Percentiles rank a stretch among this genome's conserved stretches.
Conservation (phyloP, 2,888 invertebrate genomes). For the Orthosia incerta region DNA sequence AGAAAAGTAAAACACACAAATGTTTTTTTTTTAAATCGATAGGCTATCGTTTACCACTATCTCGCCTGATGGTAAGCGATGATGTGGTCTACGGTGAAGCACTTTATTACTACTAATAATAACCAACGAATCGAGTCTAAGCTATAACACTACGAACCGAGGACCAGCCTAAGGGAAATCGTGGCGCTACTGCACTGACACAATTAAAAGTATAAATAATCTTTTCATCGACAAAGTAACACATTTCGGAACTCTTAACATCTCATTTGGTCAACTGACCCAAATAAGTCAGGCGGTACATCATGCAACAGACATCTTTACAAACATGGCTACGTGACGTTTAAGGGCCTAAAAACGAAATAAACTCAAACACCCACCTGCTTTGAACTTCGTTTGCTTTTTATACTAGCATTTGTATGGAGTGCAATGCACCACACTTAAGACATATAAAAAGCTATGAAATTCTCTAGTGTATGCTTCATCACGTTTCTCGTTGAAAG, state of each 20-base stretch:
- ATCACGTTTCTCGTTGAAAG: slow-evolving; percentile 55
- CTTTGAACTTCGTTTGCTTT: slow-evolving; percentile 50
- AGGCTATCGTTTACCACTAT: too few relatives aligned
- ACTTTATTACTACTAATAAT: not conserved
- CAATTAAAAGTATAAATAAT: slow-evolving; percentile 31
- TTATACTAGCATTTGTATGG: slow-evolving; percentile 60
- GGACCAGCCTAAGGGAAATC: not conserved
- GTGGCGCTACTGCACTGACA: slow-evolving; percentile 10
- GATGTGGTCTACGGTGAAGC: too few relatives aligned
- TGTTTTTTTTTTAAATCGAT: not conserved
- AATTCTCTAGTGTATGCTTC: slow-evolving; percentile 42
- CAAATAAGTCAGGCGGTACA: slow-evolving; percentile 46
- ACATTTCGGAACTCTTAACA: slow-evolving; percentile 42
- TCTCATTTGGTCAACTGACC: slow-evolving; percentile 53
- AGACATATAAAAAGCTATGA: slow-evolving; percentile 51
- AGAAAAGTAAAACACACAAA: not conserved
- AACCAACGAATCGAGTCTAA: not conserved
- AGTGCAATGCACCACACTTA: slow-evolving; percentile 42
- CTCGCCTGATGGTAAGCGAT: too few relatives aligned
- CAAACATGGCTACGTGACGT: slow-evolving; percentile 59
- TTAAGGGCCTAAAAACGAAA: slow-evolving; percentile 52
- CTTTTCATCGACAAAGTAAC: slow-evolving; percentile 25
- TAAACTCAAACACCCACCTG: slow-evolving; percentile 58
- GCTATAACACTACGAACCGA: not conserved
- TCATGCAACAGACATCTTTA: slow-evolving; percentile 48